Evolutionary conservation across 1,140 invertebrate genomes (phyloP), one percentile per base, ranked within the genome.

Genomic region (Bombus difficillimus): DNA sequence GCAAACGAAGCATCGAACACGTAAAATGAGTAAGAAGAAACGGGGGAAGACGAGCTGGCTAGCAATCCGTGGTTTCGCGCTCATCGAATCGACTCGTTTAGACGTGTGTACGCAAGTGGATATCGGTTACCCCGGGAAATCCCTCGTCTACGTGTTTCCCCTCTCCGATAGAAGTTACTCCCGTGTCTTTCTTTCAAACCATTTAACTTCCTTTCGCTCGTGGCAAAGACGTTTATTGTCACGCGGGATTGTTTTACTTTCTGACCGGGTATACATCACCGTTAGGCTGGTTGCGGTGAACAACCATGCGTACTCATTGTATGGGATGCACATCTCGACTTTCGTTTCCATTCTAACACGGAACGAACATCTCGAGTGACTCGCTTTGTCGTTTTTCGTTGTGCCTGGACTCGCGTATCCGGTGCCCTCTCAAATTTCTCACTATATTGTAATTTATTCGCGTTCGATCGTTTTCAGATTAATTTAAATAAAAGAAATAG

Each of bases 241-340:
- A 94, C 92, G 93, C 91, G 76, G 92, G 92, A 93, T 95, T 93
- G 86, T 95, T 93, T 95, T 95, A 94, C 94, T 86, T 92, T 92
- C 1, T 92, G 91, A 94, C 92, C 91, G 91, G 90, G 10, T 32
- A 66, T 6, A 32, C 66, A 28, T 74, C 41, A 18, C 43, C 74
- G 86, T 87, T 87, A 89, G 88, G 88, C 81, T 82, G 88, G 84
- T 80, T 83, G 86, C 91, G 87, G 92, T 91, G 91, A 88, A 91
- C 90, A 90, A 89, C 90, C 85, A 87, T 85, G 86, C 83, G 92
- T 92, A 86, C 83, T 84, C 86, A 91, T 91, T 93, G 91, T 89
- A 39, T n/a, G 57, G 68, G 75, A 66, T 9, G 74, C 82, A 85
- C 25, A 84, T 86, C 89, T 93, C 93, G 87, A 91, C 91, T 93